Percentiles rank a stretch among this genome's conserved stretches.
phyloP scores from a whole-genome alignment of 2,797 vertebrate species.

The Psittacula echo region DNA sequence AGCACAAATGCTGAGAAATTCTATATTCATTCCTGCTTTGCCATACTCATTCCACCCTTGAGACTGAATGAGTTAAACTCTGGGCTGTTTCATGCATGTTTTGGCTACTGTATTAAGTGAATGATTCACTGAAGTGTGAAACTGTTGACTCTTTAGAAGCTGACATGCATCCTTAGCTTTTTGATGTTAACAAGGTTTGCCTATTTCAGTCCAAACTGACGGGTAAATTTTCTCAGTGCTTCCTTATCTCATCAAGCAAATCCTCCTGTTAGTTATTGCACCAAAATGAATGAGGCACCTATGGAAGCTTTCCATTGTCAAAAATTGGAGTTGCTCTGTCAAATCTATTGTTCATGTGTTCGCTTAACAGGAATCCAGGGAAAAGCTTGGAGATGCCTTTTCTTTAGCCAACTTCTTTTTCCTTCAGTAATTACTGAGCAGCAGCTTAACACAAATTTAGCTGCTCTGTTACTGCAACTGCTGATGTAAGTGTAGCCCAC shows the following conservation, averaged over 20 bases:
- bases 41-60: not conserved
- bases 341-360: slow-evolving; percentile 22
- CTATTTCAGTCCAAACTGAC: slow-evolving; percentile 26
- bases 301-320: not conserved
- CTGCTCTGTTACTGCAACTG: slow-evolving; percentile 23
- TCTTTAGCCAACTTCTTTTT: slow-evolving; percentile 31
- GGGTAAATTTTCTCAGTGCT: not conserved
- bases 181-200: slow-evolving; percentile 19
- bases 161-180: slow-evolving; percentile 16
- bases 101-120: slow-evolving; percentile 34
- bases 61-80: slow-evolving; percentile 12
- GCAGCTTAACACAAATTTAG: slow-evolving; percentile 50
- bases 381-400: slow-evolving; percentile 13
- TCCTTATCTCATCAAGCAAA: not conserved
- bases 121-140: slow-evolving; percentile 56
- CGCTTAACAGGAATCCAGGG: slow-evolving; percentile 38
- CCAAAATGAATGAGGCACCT: not conserved
- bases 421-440: slow-evolving; percentile 40
- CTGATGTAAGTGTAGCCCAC: slow-evolving; percentile 21
- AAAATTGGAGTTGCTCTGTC: not conserved
- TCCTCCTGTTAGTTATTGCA: not conserved
- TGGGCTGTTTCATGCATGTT: slow-evolving; percentile 5
- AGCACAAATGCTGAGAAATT: not conserved
- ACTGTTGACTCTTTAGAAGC: slow-evolving; percentile 36
- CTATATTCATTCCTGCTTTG: not conserved